Evolutionary conservation across 1,140 invertebrate genomes (phyloP).

Genomic region (honey bee (Apis mellifera)): DNA sequence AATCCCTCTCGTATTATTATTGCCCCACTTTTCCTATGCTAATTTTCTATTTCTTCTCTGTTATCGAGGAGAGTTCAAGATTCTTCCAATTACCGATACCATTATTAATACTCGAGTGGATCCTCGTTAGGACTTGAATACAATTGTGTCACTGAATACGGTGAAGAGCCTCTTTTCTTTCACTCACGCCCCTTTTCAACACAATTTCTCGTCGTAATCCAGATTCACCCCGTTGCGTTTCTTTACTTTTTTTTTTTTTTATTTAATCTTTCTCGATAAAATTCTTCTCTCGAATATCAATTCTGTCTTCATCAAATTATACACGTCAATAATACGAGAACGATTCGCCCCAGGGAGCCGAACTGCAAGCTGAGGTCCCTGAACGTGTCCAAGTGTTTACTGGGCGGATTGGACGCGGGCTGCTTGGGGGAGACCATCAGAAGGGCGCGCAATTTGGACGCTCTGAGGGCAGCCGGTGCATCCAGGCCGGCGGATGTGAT

Average conservation of each 20-base stretch:
- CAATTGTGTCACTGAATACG: neutral
- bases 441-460: slow-evolving; percentile 80
- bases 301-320: neutral
- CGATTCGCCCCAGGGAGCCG: slow-evolving; percentile 70
- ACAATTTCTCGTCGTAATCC: no score
- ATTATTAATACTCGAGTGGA: neutral
- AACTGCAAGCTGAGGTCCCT: slow-evolving; percentile 80
- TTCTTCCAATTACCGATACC: slow-evolving; percentile 22
- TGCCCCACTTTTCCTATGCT: neutral
- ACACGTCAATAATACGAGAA: neutral
- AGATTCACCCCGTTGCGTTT: no score
- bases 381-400: slow-evolving; percentile 82
- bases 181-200: neutral
- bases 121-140: slow-evolving; percentile 1
- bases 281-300: neutral
- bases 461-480: slow-evolving; percentile 81
- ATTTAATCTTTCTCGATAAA: neutral
- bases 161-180: neutral
- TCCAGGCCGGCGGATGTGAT: slow-evolving; percentile 79
- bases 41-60: neutral
- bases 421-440: slow-evolving; percentile 83
- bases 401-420: slow-evolving; percentile 81
- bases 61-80: neutral
- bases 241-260: neutral
- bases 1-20: slow-evolving; percentile 8